phyloP scores from a whole-genome alignment of 2,888 invertebrate genomes.

The Nemurella pictetii region DNA sequence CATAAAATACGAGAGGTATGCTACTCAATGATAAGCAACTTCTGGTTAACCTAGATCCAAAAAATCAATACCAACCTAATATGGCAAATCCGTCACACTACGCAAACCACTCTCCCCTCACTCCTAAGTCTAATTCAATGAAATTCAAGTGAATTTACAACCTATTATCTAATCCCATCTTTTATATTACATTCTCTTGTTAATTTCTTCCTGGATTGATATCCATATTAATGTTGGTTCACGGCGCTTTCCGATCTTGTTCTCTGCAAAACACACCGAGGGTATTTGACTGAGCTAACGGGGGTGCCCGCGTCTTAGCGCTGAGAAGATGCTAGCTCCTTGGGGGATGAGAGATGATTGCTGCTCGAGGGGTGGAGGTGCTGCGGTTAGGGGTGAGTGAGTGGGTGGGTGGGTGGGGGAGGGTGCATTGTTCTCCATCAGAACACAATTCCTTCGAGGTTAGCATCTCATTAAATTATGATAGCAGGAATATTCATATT shows the following conservation, averaged over 20 bases:
- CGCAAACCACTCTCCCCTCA: too few species aligned
- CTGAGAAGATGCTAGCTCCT: background rate
- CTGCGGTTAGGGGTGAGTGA: too few species aligned
- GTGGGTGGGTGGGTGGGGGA: background rate
- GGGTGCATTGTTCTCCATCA: background rate
- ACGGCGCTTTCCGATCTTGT: background rate
- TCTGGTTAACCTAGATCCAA: too few species aligned
- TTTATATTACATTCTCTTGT: too few species aligned
- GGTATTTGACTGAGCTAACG: too few species aligned
- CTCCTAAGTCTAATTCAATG: too few species aligned
- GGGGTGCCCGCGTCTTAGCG: background rate
- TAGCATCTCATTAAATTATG: background rate
- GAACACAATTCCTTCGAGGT: background rate
- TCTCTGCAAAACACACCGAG: background rate
- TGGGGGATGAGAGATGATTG: background rate
- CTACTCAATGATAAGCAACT: too few species aligned
- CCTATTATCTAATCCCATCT: background rate
- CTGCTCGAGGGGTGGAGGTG: background rate
- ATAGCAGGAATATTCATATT: background rate
- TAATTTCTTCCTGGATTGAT: too few species aligned
- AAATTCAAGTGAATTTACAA: too few species aligned
- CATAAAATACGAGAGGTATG: too few species aligned
- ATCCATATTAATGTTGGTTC: background rate
- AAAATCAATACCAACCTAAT: too few species aligned
- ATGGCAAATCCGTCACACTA: too few species aligned